Base-by-base conservation (phyloP, 35 echinoderm and acorn worm species). In the Ptychodera flava region DNA sequence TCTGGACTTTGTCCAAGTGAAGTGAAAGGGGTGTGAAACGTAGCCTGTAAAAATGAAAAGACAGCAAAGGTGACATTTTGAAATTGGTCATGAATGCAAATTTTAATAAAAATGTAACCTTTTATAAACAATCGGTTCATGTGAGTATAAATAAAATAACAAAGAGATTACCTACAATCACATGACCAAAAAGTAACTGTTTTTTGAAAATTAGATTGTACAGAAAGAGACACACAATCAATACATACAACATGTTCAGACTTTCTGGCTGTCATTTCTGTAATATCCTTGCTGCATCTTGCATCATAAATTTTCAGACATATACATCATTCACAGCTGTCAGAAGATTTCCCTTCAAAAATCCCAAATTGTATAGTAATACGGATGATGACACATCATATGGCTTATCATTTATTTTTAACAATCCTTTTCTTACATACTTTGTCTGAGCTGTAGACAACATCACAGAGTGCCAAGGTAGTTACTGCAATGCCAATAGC, bases 11-110 rank as follows among this genome's bases (percentile, higher is more conserved):
- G 77, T 1, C 86, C 86, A n/a, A 87, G 78, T 28, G 86, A 87
- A 28, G 86, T 80, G 34, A 87, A 87, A 6, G 86, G 86, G n/a
- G 86, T 87, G 16, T 80, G 77, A 33, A 87, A 87, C 28, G 86
- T 87, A 14, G 86, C 86, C 86, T 87, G 53, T 0, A 33, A 1
- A 30, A 80, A 6, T 32, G 15, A 78, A 28, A 78, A 80, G 36
- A 77, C 33, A 22, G 33, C 14, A 78, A 29, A n/a, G 32, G 16
- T 78, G 29, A 35, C 33, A 0, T 32, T 31, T 28, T 15, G 15
- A 31, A 85, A 10, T 2, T 1, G 14, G 34, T 36, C 31, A 37
- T 1, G 31, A 0, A 15, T 28, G 34, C 27, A 36, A 36, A 85
- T 16, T 34, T 0, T 0, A 38, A 22, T 85, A 0, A 37, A 85